Evolutionary conservation across 2,888 invertebrate genomes (phyloP), one percentile per base, ranked within the genome.

Genomic region (Rhagonycha lutea): DNA sequence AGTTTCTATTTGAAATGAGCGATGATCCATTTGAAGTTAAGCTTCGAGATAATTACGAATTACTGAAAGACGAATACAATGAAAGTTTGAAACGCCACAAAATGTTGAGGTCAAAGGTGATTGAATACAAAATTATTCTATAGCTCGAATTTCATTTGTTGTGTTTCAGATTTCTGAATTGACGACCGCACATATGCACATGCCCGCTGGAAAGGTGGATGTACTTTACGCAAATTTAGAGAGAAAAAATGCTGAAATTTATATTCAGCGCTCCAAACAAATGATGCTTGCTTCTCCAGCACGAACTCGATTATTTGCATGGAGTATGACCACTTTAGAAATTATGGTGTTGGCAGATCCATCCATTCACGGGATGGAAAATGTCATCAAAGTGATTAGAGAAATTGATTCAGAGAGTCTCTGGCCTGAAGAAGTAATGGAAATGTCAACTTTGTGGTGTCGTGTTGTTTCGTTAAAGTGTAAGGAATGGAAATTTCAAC

Each of bases 1-100:
- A 95, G 84, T 94, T 97, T 84, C 87, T 95, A 2, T 92, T 99
- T 82, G 98, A 98, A 89, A 93, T 99, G 89, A 95, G 95, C 80
- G 99, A 99, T 85, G 99, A 99, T 91, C 98, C 98, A 0, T 99
- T 99, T 85, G 99, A 99, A 89, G 97, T 98, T 3, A 96, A 96
- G 84, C 89, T 99, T 8, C 92, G 98, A 0, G 98, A 98, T 83
- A 99, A 98, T 87, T 98, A 97, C 86, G 98, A 98, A 85, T 89
- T 99, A 0, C 87, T 98, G 68, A 96, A 97, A 84, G 99, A 99
- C 84, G 99, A 99, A 86, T 97, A 96, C 84, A 94, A 95, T 82
- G 99, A 99, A 86, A 96, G 96, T 84, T 91, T 96, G 83, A 97
- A 97, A 85, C 90, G 99, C 18, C 92, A 95, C 78, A 93, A 95